Evolutionary conservation across 2,888 invertebrate genomes (phyloP).

Genomic region (Drosophila meridionalis): DNA sequence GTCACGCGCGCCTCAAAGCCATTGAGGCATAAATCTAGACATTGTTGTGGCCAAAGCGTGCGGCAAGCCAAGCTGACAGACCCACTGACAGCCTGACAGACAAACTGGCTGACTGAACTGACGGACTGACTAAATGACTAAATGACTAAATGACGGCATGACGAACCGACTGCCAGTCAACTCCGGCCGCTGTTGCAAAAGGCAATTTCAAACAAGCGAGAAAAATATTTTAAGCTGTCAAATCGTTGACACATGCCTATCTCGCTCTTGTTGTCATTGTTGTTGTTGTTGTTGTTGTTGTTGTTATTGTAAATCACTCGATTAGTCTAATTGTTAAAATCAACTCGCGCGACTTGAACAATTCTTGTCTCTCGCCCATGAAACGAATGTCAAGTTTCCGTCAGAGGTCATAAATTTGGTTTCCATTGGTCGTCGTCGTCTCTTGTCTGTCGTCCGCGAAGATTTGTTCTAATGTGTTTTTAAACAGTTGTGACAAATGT

Average conservation of each 20-base stretch:
- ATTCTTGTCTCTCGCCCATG: conserved; percentile 52
- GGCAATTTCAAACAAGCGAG: conserved; percentile 43
- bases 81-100: conserved; percentile 36
- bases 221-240: conserved; percentile 79
- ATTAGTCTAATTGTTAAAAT: conserved; percentile 79
- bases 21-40: conserved; percentile 75
- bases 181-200: conserved; percentile 43
- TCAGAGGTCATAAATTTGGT: conserved; percentile 69
- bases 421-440: conserved; percentile 11
- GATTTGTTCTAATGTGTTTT: conserved; percentile 66
- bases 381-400: conserved; percentile 73
- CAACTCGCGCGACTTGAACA: conserved; percentile 48
- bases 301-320: conserved; percentile 73
- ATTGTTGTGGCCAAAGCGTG: conserved; percentile 62
- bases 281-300: conserved; percentile 48
- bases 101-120: conserved; percentile 35
- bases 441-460: conserved; percentile 5
- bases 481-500: conserved; percentile 74
- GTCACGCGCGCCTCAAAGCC: conserved; percentile 73
- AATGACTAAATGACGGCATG: conserved; percentile 40
- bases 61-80: conserved; percentile 46
- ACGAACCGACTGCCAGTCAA: conserved; percentile 40
- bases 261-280: conserved; percentile 30
- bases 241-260: conserved; percentile 76
- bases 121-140: conserved; percentile 42